Evolutionary conservation across 2,113 vertebrate species (phyloP).

Genomic region (Carlito syrichta): DNA sequence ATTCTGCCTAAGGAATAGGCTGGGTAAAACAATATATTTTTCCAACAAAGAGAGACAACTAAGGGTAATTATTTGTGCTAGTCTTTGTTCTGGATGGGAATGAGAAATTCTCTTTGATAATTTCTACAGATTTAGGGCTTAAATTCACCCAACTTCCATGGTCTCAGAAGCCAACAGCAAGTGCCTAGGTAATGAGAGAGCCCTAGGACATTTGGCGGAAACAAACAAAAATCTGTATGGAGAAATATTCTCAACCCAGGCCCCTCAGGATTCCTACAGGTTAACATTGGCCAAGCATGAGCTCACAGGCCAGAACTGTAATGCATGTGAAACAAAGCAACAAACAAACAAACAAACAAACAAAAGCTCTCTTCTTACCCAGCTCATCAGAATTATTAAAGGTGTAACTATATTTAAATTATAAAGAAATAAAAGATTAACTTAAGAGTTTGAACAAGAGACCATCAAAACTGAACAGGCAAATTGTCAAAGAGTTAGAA

Average conservation of each 20-base stretch:
- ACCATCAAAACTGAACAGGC: background rate
- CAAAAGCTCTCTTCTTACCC: background rate
- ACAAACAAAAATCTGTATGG: background rate
- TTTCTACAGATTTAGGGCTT: background rate
- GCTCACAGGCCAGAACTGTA: background rate
- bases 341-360: no score
- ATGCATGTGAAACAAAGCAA: no score
- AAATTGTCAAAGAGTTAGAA: background rate
- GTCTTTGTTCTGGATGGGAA: background rate
- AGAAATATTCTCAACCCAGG: background rate
- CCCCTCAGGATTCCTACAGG: background rate
- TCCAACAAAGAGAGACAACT: background rate
- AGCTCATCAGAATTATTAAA: slow-evolving; percentile 8
- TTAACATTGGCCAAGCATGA: background rate
- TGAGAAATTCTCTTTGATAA: background rate
- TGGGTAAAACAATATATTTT: background rate
- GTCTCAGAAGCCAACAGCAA: background rate
- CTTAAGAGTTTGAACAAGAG: background rate
- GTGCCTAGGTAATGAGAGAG: background rate
- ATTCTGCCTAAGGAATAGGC: background rate
- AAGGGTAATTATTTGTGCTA: background rate
- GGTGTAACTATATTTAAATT: background rate
- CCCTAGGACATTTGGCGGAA: background rate
- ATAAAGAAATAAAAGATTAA: background rate
- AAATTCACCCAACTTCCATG: background rate